phyloP scores from a whole-genome alignment of 2,113 vertebrate genomes.

The Pelecanoides urinatrix region DNA sequence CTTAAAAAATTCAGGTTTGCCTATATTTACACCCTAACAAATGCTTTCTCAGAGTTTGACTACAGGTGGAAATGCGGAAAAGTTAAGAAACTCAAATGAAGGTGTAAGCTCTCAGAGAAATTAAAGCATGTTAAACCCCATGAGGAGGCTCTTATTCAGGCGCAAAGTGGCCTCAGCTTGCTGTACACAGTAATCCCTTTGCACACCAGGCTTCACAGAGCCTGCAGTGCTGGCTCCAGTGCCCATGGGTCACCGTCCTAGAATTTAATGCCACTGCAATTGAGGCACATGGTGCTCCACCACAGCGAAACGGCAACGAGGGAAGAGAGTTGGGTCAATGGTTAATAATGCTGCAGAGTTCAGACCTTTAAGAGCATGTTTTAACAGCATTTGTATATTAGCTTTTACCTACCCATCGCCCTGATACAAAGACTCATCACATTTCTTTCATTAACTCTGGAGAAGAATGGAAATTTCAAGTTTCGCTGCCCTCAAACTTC shows the following conservation, averaged over 20 bases:
- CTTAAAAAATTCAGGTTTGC: background rate
- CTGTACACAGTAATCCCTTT: background rate
- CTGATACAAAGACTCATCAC: background rate
- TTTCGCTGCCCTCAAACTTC: background rate
- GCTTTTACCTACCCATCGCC: background rate
- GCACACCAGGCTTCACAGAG: background rate
- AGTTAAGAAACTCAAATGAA: slow-evolving; percentile 1
- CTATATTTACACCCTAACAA: background rate
- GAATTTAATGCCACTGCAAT: slow-evolving; percentile 5
- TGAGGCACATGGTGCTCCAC: background rate
- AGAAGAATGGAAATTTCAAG: slow-evolving; percentile 14
- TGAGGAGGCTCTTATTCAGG: background rate
- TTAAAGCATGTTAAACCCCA: background rate
- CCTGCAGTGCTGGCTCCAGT: background rate
- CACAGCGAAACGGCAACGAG: background rate
- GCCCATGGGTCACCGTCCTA: background rate
- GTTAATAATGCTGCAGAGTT: slow-evolving; percentile 31
- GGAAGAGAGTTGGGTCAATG: background rate
- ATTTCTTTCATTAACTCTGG: background rate
- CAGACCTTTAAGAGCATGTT: slow-evolving; percentile 16
- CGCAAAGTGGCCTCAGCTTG: background rate
- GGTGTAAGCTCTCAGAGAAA: background rate
- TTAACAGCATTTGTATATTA: background rate
- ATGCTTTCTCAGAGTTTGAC: background rate
- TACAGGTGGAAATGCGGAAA: background rate